Evolutionary conservation across 1,140 invertebrate species (phyloP), one percentile per base, ranked within the genome.

Genomic region (Myzus persicae): DNA sequence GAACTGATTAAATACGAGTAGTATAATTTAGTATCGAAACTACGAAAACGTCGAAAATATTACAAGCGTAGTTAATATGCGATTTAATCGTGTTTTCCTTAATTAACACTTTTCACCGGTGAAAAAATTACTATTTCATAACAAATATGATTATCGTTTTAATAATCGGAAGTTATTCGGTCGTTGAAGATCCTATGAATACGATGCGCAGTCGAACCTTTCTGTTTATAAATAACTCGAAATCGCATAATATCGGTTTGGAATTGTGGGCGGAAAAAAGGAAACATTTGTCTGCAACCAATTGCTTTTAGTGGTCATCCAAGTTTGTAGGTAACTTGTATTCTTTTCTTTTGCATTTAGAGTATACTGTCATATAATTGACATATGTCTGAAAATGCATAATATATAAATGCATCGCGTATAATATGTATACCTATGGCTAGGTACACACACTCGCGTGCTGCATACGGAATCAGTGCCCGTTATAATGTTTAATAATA

Each of bases 361-460:
- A 89, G 87, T 51, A 51, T 89, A 90, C 88, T 59, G 88, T 90
- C 88, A 59, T 90, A 90, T 90, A 90, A 90, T 90, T 90, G 88
- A 90, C 88, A 59, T 59, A 59, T 59, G 88, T 90, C 88, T 90
- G 51, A 90, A 90, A 90, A 90, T 24, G 22, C 87, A 51, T 51
- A 76, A 76, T 76, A 76, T 76, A 76, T 76, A 76, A 76, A 76
- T 76, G n/a, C 14, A 76, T 76, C 14, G 59, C 59, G 31, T 76
- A 76, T 67, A 76, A 76, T 76, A 76, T 76, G 59, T 76, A 76
- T n/a, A 76, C n/a, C 31, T 76, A 76, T 36, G 59, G n/a, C 59
- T 76, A n/a, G 59, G 59, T 24, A 67, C 11, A 48, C 87, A 44
- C 87, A 89, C 87, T 46, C 87, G 14, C 87, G 38, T 90, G 51